phyloP scores from a whole-genome alignment of 2,888 invertebrate species.

The Eledona agricola region DNA sequence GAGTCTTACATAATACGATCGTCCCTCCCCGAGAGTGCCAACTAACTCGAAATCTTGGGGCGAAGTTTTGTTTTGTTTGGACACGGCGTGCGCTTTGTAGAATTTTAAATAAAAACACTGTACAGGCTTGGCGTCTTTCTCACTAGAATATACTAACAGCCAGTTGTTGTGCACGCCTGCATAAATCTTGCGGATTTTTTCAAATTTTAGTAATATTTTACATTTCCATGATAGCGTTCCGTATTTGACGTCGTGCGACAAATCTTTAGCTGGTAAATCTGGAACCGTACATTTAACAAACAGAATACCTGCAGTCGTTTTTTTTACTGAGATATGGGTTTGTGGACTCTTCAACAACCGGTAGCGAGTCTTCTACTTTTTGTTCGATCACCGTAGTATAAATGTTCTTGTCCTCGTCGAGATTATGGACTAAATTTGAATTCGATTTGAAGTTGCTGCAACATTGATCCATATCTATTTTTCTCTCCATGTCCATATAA shows the following conservation, averaged over 20 bases:
- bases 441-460: constrained; percentile 1
- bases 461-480: constrained; percentile 29
- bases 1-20: constrained; percentile 28
- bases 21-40: constrained; percentile 18
- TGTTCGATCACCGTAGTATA: constrained; percentile 25
- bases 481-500: constrained; percentile 48
- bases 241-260: constrained; percentile 43
- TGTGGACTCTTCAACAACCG: constrained; percentile 8
- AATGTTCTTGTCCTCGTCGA: constrained; percentile 28
- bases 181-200: constrained; percentile 46
- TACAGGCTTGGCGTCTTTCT: constrained; percentile 49
- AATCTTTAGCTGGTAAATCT: constrained; percentile 48
- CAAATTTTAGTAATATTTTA: constrained; percentile 47
- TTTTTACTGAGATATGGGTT: constrained; percentile 39
- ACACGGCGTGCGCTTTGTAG: constrained; percentile 41
- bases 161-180: constrained; percentile 48
- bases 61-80: constrained; percentile 22
- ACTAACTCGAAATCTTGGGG: constrained; percentile 29
- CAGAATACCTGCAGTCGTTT: not conserved
- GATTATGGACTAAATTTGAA: constrained; percentile 3
- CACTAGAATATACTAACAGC: constrained; percentile 48
- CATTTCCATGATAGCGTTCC: constrained; percentile 47
- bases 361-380: not conserved
- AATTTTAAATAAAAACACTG: constrained; percentile 45
- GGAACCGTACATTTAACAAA: constrained; percentile 25